phyloP scores from a whole-genome alignment of 2,888 invertebrate genomes.

The Proisotoma minuta region DNA sequence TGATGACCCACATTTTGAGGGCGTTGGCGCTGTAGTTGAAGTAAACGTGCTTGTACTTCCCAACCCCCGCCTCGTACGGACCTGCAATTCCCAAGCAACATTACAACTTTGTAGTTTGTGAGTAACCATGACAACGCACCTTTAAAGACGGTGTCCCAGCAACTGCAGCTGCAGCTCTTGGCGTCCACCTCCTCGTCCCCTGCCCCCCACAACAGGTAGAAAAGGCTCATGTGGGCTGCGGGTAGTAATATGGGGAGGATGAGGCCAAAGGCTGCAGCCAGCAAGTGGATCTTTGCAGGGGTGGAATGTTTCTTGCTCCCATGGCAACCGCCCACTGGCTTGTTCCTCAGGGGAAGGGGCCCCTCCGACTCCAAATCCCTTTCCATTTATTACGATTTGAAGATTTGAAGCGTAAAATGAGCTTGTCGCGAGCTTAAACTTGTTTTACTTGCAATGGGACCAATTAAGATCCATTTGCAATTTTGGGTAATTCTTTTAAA shows the following conservation, averaged over 20 bases:
- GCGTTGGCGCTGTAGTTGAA: conserved; percentile 63
- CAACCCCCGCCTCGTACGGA: conserved; percentile 64
- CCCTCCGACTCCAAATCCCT: too few species aligned
- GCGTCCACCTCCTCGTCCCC: neutral
- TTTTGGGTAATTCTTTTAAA: too few species aligned
- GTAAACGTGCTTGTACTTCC: conserved; percentile 65
- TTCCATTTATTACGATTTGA: too few species aligned
- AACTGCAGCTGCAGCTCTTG: conserved; percentile 6
- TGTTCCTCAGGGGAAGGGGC: too few species aligned
- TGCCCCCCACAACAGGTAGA: neutral
- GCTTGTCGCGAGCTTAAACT: too few species aligned
- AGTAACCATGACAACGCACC: neutral
- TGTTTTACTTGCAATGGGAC: too few species aligned
- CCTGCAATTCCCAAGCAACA: conserved; percentile 50
- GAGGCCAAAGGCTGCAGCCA: neutral
- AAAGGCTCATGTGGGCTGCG: conserved; percentile 57
- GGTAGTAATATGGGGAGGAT: conserved; percentile 54
- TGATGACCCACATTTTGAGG: conserved; percentile 62
- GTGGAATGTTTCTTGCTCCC: too few species aligned
- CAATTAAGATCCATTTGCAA: too few species aligned
- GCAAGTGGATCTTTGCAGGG: too few species aligned
- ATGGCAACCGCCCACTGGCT: too few species aligned
- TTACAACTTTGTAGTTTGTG: neutral
- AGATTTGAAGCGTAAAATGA: too few species aligned
- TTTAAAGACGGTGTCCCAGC: conserved; percentile 23